Percentiles rank a stretch among this genome's conserved stretches.
Conservation (phyloP, 2,113 vertebrate species). For the Neodon shergylaensis region DNA sequence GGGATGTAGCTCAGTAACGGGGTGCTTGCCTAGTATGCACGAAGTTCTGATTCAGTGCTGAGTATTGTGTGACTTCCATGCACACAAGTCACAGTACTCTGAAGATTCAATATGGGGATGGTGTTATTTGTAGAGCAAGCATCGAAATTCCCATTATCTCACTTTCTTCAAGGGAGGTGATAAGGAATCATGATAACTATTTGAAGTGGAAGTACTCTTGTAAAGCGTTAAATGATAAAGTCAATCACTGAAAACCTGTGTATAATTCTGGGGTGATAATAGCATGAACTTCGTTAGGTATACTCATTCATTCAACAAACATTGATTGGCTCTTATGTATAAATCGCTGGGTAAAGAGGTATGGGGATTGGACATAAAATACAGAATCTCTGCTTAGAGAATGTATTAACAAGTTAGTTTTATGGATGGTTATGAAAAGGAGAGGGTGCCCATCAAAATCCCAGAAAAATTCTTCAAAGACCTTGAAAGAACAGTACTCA, state of each 20-base stretch:
- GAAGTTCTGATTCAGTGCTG: background rate
- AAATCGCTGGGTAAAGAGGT: background rate
- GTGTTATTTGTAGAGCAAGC: constrained; percentile 51
- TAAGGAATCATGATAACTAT: constrained; percentile 52
- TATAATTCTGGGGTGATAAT: constrained; percentile 34
- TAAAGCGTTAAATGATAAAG: constrained; percentile 47
- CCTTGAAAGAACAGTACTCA: too few relatives aligned
- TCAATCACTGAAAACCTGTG: constrained; percentile 37
- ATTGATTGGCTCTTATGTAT: background rate
- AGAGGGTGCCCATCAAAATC: background rate
- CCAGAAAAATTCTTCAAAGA: too few relatives aligned
- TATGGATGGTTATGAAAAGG: constrained; percentile 40
- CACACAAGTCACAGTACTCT: background rate
- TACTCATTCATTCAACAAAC: constrained; percentile 45
- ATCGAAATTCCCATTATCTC: constrained; percentile 53
- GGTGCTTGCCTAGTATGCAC: background rate
- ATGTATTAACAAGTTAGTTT: constrained; percentile 29
- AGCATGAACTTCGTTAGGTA: constrained; percentile 28
- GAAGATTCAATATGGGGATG: constrained; percentile 38
- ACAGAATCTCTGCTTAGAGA: constrained; percentile 23
- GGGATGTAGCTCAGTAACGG: background rate
- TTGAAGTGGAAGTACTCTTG: constrained; percentile 55
- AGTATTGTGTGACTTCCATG: background rate
- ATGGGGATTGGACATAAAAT: constrained; percentile 17
- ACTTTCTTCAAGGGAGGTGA: constrained; percentile 56